These are phyloP conservation scores for Suillia variegata DNA, from an alignment of 2,888 invertebrate genomes.

Conservation along the genomic window DNA sequence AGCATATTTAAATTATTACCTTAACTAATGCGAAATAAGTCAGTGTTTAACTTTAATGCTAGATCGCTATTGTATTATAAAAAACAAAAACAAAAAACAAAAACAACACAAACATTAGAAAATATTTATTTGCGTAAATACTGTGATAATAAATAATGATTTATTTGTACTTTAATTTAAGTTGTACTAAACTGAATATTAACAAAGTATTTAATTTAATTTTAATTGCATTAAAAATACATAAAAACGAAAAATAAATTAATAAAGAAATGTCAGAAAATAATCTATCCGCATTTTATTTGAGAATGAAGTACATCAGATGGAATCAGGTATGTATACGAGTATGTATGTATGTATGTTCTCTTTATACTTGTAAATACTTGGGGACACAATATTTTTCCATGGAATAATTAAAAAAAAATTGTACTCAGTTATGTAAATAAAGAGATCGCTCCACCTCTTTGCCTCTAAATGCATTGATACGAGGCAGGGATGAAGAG, in stretches of 20 bases:
- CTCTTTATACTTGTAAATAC: too few relatives aligned
- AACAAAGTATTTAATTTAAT: slow-evolving; percentile 30
- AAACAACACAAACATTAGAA: slow-evolving; percentile 30
- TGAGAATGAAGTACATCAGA: too few relatives aligned
- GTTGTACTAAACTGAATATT: slow-evolving; percentile 8
- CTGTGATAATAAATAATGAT: slow-evolving; percentile 60
- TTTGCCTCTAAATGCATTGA: too few relatives aligned
- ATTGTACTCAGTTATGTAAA: too few relatives aligned
- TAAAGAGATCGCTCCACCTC: too few relatives aligned
- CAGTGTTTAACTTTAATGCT: slow-evolving; percentile 32
- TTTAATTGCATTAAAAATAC: slow-evolving; percentile 32
- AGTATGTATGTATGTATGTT: too few relatives aligned
- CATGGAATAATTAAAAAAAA: too few relatives aligned
- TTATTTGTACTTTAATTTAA: slow-evolving; percentile 32
- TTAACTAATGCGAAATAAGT: too few relatives aligned
- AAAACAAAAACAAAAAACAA: slow-evolving; percentile 26
- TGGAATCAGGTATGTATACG: too few relatives aligned
- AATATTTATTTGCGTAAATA: slow-evolving; percentile 57
- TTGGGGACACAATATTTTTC: too few relatives aligned
- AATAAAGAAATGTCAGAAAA: slow-evolving; percentile 17
- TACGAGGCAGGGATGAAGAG: too few relatives aligned
- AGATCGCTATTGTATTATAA: too few relatives aligned
- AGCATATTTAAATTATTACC: background rate
- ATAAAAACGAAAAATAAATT: slow-evolving; percentile 20
- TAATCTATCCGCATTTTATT: slow-evolving; percentile 9